phyloP scores from a whole-genome alignment of 53 echinoderm and acorn worm species.

The Echinometra lucunter region DNA sequence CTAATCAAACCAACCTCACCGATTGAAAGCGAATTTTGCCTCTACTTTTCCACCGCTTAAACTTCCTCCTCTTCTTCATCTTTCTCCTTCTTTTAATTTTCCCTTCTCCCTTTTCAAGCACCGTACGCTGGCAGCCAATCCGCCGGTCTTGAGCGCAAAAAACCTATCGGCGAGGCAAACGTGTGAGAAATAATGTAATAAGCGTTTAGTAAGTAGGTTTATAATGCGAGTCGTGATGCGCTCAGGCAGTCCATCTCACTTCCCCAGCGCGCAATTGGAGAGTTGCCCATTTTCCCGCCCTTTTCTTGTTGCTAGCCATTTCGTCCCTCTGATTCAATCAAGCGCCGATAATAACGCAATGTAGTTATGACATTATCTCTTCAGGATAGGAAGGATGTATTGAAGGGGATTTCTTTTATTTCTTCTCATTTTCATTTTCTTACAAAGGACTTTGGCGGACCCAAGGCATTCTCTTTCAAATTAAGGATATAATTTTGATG shows the following conservation, averaged over 20 bases:
- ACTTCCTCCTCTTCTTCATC: not conserved
- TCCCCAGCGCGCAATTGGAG: conserved; percentile 47
- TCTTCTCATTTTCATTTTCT: conserved; percentile 9
- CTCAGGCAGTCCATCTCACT: conserved; percentile 52
- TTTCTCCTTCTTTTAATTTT: conserved; percentile 36
- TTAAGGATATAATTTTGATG: conserved; percentile 60
- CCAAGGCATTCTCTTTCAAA: conserved; percentile 66
- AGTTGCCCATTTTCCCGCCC: conserved; percentile 69
- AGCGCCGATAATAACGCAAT: conserved; percentile 66
- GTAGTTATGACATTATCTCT: conserved; percentile 70
- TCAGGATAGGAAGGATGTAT: conserved; percentile 7
- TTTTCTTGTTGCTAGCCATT: conserved; percentile 59
- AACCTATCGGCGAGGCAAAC: conserved; percentile 60
- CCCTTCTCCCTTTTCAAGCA: conserved; percentile 8
- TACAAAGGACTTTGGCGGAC: conserved; percentile 52
- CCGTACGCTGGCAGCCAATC: conserved; percentile 53
- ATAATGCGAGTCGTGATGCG: conserved; percentile 56
- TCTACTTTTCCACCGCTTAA: conserved; percentile 53
- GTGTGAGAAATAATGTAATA: conserved; percentile 68
- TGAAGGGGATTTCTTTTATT: conserved; percentile 10
- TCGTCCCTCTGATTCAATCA: conserved; percentile 66
- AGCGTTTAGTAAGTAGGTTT: conserved; percentile 71
- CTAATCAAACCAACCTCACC: conserved; percentile 62
- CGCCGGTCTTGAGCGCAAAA: conserved; percentile 14
- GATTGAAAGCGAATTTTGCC: conserved; percentile 59